Evolutionary conservation across 1,140 invertebrate genomes (phyloP).

Genomic region (Calliopsis andreniformis): DNA sequence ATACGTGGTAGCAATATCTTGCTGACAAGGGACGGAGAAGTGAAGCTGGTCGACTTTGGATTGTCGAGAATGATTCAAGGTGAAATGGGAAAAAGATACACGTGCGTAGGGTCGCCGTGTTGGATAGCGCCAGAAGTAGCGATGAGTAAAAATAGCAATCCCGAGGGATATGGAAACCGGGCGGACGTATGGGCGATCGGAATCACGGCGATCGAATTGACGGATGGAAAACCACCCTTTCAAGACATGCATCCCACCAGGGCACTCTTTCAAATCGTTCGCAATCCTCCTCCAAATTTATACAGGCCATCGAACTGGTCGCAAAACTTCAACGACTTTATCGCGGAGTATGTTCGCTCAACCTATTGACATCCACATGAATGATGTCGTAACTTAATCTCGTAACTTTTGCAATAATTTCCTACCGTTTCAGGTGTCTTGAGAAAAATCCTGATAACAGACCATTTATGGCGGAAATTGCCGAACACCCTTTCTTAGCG

Average conservation of each 20-base stretch:
- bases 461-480: conserved; percentile 91
- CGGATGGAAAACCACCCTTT: conserved; percentile 92
- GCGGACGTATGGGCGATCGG: conserved; percentile 96
- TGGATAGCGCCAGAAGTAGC: conserved; percentile 96
- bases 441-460: conserved; percentile 95
- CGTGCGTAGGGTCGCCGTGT: conserved; percentile 92
- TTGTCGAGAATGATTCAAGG: conserved; percentile 90
- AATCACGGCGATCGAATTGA: conserved; percentile 95
- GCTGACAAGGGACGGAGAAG: conserved; percentile 90
- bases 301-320: conserved; percentile 89
- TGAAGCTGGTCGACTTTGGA: conserved; percentile 93
- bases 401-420: background rate
- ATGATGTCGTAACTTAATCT: background rate
- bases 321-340: conserved; percentile 91
- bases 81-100: conserved; percentile 86
- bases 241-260: conserved; percentile 93
- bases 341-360: conserved; percentile 85
- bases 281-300: conserved; percentile 92
- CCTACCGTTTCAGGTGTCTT: conserved; percentile 86
- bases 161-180: conserved; percentile 85
- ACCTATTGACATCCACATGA: background rate
- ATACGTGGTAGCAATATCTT: conserved; percentile 93
- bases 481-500: conserved; percentile 93
- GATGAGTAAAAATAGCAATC: conserved; percentile 71
- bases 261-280: conserved; percentile 92